Base-by-base conservation (phyloP, 2,888 invertebrate species). In the Ischnus inquisitorius region DNA sequence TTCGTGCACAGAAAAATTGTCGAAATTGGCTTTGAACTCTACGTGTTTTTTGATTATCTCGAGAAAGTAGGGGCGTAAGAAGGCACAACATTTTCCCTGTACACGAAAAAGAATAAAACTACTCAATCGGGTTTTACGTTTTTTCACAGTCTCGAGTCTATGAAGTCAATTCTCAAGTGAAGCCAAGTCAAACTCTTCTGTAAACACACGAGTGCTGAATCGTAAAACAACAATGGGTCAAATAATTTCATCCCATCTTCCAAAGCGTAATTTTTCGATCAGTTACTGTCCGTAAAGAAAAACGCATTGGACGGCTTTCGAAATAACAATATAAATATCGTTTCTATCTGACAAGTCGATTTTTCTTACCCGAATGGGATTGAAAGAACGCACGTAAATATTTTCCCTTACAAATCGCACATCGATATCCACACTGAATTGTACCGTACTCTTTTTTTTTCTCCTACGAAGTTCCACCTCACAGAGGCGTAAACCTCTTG, bases 1-100 rank as follows among this genome's bases (percentile, higher is more conserved):
- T n/a, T 1, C 57, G 43, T 14, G 41, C 22, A 0, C 19, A 8
- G 12, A 65, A 41, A 51, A 54, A 64, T 75, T 12, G 39, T 67
- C 54, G 12, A 5, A 28, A 54, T 54, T 19, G 51, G 19, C 34
- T 34, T 54, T n/a, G 25, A 43, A 67, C 12, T 76, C 57, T 57
- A 65, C 60, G 54, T 43, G 41, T 71, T 83, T 71, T 83, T 76
- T 46, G 41, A 76, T 76, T 75, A 74, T 74, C 46, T 34, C 39
- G 41, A 60, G 46, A 34, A 71, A 54, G 57, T 69, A 25, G 54
- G 79, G 82, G 39, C 28, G 46, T 41, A 77, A 88, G 88, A 91
- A 92, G 90, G 90, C 91, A 91, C 91, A 89, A 90, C 88, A 86
- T 90, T 85, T 89, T 87, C 88, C 86, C 88, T 89, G 87, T 83